Percentiles rank a stretch among this genome's conserved stretches.
Conservation (phyloP, 2,797 vertebrate genomes). For the Meda fulgida region DNA sequence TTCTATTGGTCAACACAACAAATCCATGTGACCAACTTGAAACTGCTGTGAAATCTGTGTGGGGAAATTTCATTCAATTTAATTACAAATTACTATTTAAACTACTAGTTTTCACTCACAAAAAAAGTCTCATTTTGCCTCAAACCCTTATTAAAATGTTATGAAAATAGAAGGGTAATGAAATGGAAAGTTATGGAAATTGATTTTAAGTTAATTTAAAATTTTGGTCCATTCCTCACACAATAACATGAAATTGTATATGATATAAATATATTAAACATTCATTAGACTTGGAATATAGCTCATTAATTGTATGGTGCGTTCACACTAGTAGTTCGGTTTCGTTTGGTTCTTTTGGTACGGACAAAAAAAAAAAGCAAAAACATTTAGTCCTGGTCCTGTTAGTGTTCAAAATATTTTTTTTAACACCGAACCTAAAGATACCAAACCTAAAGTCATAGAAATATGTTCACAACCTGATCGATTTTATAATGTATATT, state of each 20-base stretch:
- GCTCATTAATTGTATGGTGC: background rate
- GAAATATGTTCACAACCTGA: too few species aligned
- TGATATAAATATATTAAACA: background rate
- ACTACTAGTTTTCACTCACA: background rate
- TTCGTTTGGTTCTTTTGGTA: too few species aligned
- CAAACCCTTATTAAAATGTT: too few species aligned
- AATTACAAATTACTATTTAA: background rate
- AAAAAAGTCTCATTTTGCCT: too few species aligned
- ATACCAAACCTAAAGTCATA: too few species aligned
- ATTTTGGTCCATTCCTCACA: background rate
- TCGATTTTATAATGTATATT: too few species aligned
- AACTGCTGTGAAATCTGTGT: background rate
- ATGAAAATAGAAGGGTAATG: background rate
- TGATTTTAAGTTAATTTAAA: background rate
- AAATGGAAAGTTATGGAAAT: background rate
- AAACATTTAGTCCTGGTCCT: too few species aligned
- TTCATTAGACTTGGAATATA: background rate
- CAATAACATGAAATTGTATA: background rate
- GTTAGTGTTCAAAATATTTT: too few species aligned
- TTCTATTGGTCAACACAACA: background rate
- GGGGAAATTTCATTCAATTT: too few species aligned
- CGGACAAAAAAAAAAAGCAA: too few species aligned
- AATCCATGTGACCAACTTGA: background rate
- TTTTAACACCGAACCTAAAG: too few species aligned
- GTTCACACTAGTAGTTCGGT: too few species aligned